Evolutionary conservation across 2,888 invertebrate species (phyloP), one percentile per base, ranked within the genome.

Genomic region (Dastarcus helophoroides): DNA sequence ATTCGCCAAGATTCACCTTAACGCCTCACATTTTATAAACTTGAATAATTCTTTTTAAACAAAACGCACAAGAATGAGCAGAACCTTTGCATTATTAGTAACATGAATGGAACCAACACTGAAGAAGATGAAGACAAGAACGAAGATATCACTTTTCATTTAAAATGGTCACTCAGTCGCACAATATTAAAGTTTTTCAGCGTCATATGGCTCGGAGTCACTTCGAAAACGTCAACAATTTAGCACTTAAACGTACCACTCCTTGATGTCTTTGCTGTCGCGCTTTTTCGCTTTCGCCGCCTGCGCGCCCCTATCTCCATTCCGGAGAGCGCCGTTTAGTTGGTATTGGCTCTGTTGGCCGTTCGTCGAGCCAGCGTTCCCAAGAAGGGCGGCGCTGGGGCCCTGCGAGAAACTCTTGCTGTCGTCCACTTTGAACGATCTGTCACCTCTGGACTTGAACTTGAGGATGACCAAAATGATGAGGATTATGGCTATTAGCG

Each of bases 351-450:
- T 56, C 41, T 68, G 64, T 33, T 44, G 63, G 40, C 56, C 64
- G 51, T 59, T 67, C 45, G 60, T 63, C 27, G 61, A 61, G 37
- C 54, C 54, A 3, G 63, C 54, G 31, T 76, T 75, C 16, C 77
- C 76, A 33, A 85, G 63, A 17, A 84, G 63, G 3, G 84, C 84
- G 0, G 84, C 82, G 51, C 79, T 80, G 22, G 84, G 84, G 29
- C 83, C 80, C 54, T 82, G 80, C 48, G 76, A 75, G 19, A 78
- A 79, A 35, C 70, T 76, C 51, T 75, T 77, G 53, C 80, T 76
- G 53, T 90, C 86, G 51, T 93, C 91, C 37, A 91, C 83, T 62
- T 93, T 94, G 60, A 91, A 94, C 32, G 82, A 81, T n/a, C 82
- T 79, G 56, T 90, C 89, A 29, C 85, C 78, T 38, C 86, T 76